These are phyloP conservation scores for Siniperca knerii DNA, from an alignment of 2,113 vertebrate species.

Conservation along the genomic window DNA sequence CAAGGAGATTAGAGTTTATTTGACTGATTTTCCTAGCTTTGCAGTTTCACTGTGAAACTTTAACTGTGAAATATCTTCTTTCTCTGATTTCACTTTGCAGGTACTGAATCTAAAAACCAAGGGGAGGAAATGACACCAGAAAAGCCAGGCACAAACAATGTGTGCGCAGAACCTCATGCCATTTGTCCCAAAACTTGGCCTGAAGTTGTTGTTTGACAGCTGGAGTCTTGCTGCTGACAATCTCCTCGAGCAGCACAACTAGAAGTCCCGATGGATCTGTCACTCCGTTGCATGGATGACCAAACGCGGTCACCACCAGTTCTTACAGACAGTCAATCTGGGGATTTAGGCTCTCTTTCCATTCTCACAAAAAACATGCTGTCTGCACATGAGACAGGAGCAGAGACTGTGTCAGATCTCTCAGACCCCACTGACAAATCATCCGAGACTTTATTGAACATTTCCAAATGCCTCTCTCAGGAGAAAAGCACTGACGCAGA, in stretches of 20 bases:
- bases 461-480: constrained; percentile 12
- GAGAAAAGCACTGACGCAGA: constrained; percentile 8
- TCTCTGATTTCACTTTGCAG: constrained; percentile 48
- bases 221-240: constrained; percentile 11
- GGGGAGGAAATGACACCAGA: constrained; percentile 40
- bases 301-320: neutral
- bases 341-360: constrained; percentile 28
- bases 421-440: constrained; percentile 17
- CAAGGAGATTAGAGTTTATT: neutral
- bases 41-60: neutral
- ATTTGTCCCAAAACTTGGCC: neutral
- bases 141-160: constrained; percentile 5
- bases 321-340: constrained; percentile 26
- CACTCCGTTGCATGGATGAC: constrained; percentile 23
- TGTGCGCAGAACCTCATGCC: neutral
- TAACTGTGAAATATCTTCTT: neutral
- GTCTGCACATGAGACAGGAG: constrained; percentile 8
- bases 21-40: neutral
- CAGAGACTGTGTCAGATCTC: neutral
- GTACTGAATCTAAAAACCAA: neutral
- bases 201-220: constrained; percentile 18
- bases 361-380: neutral
- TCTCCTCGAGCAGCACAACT: neutral
- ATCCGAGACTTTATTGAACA: constrained; percentile 1
- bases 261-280: constrained; percentile 52